These are phyloP conservation scores for Hippocampus zosterae DNA, from an alignment of 2,113 vertebrate species.

Conservation along the genomic window DNA sequence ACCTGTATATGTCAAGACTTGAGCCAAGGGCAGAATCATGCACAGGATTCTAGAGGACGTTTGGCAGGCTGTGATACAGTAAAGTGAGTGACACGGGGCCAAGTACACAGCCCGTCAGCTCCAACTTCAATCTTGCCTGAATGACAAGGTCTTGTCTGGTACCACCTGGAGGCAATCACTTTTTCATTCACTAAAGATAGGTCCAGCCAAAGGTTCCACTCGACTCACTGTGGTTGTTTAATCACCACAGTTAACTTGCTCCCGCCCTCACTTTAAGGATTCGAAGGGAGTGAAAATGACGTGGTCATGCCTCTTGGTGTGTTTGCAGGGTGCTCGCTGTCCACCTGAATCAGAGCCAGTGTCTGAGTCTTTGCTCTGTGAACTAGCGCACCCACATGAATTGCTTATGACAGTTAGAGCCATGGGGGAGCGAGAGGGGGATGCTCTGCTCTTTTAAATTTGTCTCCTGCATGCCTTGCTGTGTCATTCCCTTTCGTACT, in stretches of 20 bases:
- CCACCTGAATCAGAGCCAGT: conserved; percentile 10
- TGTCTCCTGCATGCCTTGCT: conserved; percentile 21
- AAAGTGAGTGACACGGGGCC: conserved; percentile 6
- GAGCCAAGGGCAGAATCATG: conserved; percentile 6
- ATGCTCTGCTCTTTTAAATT: conserved; percentile 18
- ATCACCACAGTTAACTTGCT: neutral
- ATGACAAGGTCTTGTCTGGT: neutral
- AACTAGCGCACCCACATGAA: conserved; percentile 24
- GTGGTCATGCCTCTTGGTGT: neutral
- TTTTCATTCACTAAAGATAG: conserved; percentile 3
- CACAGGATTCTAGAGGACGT: neutral
- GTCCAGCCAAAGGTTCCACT: neutral
- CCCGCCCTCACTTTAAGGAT: neutral
- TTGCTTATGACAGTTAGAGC: conserved; percentile 25
- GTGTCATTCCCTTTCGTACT: conserved; percentile 14
- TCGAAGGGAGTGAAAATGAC: neutral
- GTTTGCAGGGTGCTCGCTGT: conserved; percentile 1
- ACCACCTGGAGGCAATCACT: neutral
- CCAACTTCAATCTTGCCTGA: neutral
- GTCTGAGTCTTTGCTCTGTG: conserved; percentile 23
- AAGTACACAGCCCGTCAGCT: conserved; percentile 6
- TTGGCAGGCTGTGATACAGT: conserved; percentile 6
- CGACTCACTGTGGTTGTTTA: neutral
- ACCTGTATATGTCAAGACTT: neutral
- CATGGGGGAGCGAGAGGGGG: conserved; percentile 7